These are phyloP conservation scores for Phrynocephalus forsythii DNA, from an alignment of 2,797 vertebrate species.

Conservation along the genomic window DNA sequence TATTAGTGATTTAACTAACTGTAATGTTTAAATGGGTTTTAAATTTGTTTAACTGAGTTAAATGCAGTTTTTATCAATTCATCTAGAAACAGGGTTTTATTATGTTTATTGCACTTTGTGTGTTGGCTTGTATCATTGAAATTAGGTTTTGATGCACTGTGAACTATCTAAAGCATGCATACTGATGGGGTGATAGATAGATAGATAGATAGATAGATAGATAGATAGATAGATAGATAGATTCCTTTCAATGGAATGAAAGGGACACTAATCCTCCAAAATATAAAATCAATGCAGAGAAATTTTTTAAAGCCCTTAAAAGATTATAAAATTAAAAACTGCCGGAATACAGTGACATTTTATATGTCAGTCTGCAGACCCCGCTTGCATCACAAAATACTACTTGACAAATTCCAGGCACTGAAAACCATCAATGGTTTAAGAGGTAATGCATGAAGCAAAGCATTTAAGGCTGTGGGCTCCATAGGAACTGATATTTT, in stretches of 20 bases:
- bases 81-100: not conserved
- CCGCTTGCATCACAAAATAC: not conserved
- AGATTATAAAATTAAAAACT: not conserved
- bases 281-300: not conserved
- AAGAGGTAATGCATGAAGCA: not conserved
- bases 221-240: not conserved
- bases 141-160: too few species aligned
- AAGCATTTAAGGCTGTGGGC: not conserved
- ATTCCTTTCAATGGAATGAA: not conserved
- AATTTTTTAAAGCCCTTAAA: too few species aligned
- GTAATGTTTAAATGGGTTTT: too few species aligned
- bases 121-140: too few species aligned
- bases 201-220: too few species aligned
- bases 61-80: too few species aligned
- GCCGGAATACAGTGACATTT: too few species aligned
- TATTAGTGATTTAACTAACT: too few species aligned
- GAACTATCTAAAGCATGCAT: too few species aligned
- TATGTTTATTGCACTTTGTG: too few species aligned
- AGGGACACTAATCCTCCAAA: not conserved
- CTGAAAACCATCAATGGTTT: not conserved
- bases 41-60: too few species aligned
- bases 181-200: too few species aligned
- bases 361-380: not conserved
- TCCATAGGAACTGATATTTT: not conserved
- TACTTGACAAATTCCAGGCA: conserved; percentile 1